Evolutionary conservation across 2,113 vertebrate genomes (phyloP).

Genomic region (Rhizomys pruinosus): DNA sequence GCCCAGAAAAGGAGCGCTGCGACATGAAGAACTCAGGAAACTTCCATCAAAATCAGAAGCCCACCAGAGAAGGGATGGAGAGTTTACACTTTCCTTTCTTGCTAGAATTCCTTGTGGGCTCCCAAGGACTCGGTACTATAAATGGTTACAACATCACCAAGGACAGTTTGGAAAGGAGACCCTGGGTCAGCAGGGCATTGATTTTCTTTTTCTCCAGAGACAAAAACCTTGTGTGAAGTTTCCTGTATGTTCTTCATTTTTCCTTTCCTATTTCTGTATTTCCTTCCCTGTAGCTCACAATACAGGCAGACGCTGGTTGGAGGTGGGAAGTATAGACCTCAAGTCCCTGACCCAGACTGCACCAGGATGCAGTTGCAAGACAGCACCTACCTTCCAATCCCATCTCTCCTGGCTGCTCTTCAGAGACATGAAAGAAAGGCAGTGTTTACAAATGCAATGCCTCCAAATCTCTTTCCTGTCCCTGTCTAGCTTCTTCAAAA

Average conservation of each 20-base stretch:
- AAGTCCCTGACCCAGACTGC: background rate
- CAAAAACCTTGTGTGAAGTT: background rate
- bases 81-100: background rate
- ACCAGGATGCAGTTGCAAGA: background rate
- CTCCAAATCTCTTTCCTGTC: background rate
- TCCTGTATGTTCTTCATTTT: background rate
- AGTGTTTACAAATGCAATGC: accelerated
- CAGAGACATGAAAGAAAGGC: accelerated
- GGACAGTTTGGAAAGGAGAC: accelerated
- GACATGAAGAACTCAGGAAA: background rate
- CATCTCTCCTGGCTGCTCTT: no score
- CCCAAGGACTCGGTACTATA: accelerated
- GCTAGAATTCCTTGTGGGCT: background rate
- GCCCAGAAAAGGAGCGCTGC: background rate
- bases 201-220: background rate
- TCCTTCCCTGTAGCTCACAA: background rate
- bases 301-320: background rate
- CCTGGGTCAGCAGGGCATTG: background rate
- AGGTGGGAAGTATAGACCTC: background rate
- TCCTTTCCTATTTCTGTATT: background rate
- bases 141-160: accelerated
- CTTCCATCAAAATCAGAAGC: background rate
- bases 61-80: background rate
- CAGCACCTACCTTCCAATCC: no score
- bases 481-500: background rate